A percentile compares a stretch with the other conserved stretches of the same genome.
These are phyloP conservation scores for Thamnophis elegans DNA, from an alignment of 2,797 vertebrate genomes.

Conservation along the genomic window DNA sequence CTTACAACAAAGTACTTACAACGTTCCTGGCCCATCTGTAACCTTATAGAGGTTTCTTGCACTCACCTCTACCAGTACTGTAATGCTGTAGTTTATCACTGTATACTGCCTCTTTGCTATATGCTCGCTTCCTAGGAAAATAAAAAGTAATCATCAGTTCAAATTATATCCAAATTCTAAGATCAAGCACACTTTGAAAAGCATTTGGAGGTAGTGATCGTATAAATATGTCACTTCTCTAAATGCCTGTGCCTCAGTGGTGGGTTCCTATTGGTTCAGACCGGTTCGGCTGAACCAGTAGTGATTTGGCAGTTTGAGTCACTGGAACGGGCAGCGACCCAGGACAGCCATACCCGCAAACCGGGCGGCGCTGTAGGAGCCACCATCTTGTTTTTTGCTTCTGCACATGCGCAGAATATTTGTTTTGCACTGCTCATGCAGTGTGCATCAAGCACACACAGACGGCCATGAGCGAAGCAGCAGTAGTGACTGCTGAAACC, in stretches of 20 bases:
- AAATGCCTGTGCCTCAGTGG: neutral
- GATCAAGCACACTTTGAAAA: neutral
- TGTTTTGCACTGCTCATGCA: no score
- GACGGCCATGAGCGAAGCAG: no score
- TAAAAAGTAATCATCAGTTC: slow-evolving; percentile 36
- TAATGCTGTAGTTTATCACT: slow-evolving; percentile 97
- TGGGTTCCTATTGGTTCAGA: no score
- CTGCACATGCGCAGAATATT: no score
- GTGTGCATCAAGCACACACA: no score
- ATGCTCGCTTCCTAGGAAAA: slow-evolving; percentile 87
- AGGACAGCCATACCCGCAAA: no score
- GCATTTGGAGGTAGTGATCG: neutral
- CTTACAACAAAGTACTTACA: neutral
- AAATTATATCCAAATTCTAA: neutral
- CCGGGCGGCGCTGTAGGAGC: no score
- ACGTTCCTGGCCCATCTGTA: neutral
- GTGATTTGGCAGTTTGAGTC: no score
- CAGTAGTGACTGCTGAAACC: no score
- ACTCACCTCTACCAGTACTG: slow-evolving; percentile 95
- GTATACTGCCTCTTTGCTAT: slow-evolving; percentile 96
- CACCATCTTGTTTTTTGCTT: no score
- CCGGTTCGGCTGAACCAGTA: no score
- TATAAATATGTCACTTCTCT: neutral
- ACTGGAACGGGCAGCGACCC: no score
- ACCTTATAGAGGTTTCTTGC: rapidly evolving